Percentiles rank a stretch among this genome's conserved stretches.
Evolutionary conservation across 2,797 vertebrate genomes (phyloP).

Genomic region (Lerista edwardsae): DNA sequence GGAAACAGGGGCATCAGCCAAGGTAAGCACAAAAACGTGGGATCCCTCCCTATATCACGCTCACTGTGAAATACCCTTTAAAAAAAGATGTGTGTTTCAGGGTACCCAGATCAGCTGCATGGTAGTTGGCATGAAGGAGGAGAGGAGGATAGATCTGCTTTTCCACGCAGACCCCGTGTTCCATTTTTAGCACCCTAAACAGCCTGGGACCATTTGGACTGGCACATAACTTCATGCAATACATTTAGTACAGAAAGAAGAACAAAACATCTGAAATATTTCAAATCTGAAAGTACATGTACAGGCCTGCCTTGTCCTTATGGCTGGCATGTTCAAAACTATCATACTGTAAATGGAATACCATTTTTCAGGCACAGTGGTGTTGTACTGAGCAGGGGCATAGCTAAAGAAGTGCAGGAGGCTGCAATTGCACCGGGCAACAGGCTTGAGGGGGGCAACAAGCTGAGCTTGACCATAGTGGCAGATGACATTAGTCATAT

Average conservation of each 20-base stretch:
- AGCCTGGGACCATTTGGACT: neutral
- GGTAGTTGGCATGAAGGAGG: neutral
- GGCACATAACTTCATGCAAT: neutral
- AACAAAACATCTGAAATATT: neutral
- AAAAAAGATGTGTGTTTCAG: no score
- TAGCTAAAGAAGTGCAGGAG: no score
- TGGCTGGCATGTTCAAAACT: accelerated
- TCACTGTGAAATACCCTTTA: no score
- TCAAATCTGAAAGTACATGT: neutral
- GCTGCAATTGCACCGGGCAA: no score
- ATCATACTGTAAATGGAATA: neutral
- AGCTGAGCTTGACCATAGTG: no score
- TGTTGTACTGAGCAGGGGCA: neutral
- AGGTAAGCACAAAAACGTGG: no score
- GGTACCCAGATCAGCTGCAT: no score
- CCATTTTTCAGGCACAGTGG: neutral
- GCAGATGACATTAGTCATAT: no score
- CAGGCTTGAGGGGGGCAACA: no score
- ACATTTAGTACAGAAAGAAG: neutral
- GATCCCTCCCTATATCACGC: no score
- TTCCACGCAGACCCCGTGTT: neutral
- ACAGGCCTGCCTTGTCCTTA: neutral
- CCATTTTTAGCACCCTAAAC: no score
- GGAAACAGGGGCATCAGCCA: no score
- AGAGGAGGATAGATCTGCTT: neutral